phyloP scores from a whole-genome alignment of 1,140 invertebrate genomes.

The Drosophila oshimai region DNA sequence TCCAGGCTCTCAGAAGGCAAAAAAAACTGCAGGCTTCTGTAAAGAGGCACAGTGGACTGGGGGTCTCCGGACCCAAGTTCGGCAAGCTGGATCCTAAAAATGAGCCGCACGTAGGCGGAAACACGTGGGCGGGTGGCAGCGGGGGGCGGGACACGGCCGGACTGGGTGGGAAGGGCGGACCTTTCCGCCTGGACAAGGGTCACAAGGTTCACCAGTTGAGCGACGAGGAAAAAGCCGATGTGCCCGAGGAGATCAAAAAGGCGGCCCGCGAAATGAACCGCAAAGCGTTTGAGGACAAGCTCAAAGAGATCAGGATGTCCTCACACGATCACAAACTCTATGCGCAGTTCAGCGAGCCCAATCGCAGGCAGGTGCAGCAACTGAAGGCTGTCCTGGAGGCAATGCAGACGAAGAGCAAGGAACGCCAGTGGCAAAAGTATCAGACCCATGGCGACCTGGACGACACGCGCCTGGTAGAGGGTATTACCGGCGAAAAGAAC shows the following conservation, averaged over 20 bases:
- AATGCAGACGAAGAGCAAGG: slow-evolving; percentile 95
- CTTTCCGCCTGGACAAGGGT: slow-evolving; percentile 95
- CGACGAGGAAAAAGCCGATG: slow-evolving; percentile 94
- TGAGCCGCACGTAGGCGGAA: slow-evolving; percentile 96
- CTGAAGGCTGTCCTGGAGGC: slow-evolving; percentile 87
- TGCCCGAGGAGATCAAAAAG: slow-evolving; percentile 94
- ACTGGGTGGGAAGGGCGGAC: slow-evolving; percentile 95
- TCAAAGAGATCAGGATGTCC: slow-evolving; percentile 97
- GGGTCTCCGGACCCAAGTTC: slow-evolving; percentile 92
- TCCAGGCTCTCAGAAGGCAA: slow-evolving; percentile 82
- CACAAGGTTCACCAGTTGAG: slow-evolving; percentile 95
- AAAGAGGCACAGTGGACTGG: slow-evolving; percentile 87
- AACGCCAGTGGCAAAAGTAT: slow-evolving; percentile 95
- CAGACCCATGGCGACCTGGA: slow-evolving; percentile 97
- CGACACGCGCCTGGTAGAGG: slow-evolving; percentile 97
- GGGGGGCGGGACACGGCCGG: slow-evolving; percentile 97
- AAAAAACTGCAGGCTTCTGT: slow-evolving; percentile 89
- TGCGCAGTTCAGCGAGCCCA: slow-evolving; percentile 90
- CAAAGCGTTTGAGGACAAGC: slow-evolving; percentile 93
- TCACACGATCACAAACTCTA: slow-evolving; percentile 96
- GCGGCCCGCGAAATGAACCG: slow-evolving; percentile 96
- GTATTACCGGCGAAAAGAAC: slow-evolving; percentile 94
- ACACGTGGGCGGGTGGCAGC: slow-evolving; percentile 97
- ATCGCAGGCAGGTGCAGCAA: slow-evolving; percentile 89
- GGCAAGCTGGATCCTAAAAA: slow-evolving; percentile 95